Base-by-base conservation (phyloP, 2,797 vertebrate species). In the Coilia nasus region DNA sequence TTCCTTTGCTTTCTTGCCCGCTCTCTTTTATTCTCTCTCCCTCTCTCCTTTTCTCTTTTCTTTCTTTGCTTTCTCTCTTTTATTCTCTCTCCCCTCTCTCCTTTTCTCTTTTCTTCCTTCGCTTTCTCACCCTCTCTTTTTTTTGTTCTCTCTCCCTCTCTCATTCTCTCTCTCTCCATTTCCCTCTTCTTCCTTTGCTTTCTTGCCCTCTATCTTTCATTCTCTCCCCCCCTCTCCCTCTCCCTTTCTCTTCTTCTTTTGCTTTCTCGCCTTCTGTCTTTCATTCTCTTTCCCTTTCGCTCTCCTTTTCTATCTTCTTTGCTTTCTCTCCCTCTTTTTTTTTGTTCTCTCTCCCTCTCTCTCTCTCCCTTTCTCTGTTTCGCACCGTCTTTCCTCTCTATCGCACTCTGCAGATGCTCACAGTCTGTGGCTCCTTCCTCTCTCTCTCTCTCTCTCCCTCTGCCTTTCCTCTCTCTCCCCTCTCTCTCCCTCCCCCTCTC, bases 301-400 rank as follows among this genome's bases (percentile, higher is more conserved):
- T n/a, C n/a, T n/a, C n/a, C n/a, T n/a, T n/a, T n/a, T n/a, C n/a
- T n/a, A n/a, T n/a, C n/a, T n/a, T n/a, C n/a, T n/a, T n/a, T n/a
- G n/a, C n/a, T n/a, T n/a, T n/a, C 83, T 81, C 57, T 56, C 46
- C 47, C 54, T 54, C 50, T 44, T 17, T 35, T 28, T 44, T 12
- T 47, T 1, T 28, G 17, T n/a, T 3, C 75, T 85, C 14, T 78
- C 44, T 2, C 41, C 71, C 83, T 57, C 14, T 67, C 64, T 67
- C 23, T 67, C 23, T 67, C 64, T 67, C 62, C 3, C 11, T 47
- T 10, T 47, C 10, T 47, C 11, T 85, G 15, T 56, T 50, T 78
- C 44, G 88, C 46, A 50, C 81, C 67, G 19, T 75, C 87, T 81
- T 28, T 35, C 59, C 14, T 85, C 83, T 75, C 50, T 56, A 41